Evolutionary conservation across 2,113 vertebrate genomes (phyloP), one percentile per base, ranked within the genome.

Genomic region (Guaruba guarouba): DNA sequence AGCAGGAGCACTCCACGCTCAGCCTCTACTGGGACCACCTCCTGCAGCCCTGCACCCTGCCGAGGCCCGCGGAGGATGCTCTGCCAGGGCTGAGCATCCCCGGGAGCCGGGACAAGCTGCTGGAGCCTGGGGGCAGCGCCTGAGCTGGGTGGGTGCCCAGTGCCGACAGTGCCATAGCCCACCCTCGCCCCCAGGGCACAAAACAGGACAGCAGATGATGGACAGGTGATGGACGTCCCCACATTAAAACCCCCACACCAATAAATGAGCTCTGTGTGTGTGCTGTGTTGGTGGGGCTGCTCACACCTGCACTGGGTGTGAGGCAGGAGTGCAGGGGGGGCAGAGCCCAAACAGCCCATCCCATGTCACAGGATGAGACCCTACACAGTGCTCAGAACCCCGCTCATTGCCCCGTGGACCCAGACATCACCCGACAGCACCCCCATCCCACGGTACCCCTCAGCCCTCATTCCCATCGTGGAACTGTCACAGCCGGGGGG

Each of bases 1-100:
- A 43, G 69, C 97, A 82, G 63, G 90, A 93, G 33, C 97, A 62
- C 48, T 96, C 97, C 22, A 66, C 75, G 0, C 92, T 97, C 41
- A 97, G 95, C 90, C 94, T 97, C 28, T 95, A 61, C 82, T 97
- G 97, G 97, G 97, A 97, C 68, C 95, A 90, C 9, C 88, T 95
- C 39, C 28, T 85, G 59, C 94, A 96, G 48, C 76, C 96, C 27
- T 74, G 90, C 2, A 44, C 33, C 7, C 87, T 92, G 0, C 49
- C 67, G 0, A 93, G 93, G 2, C 18, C 64, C 4, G 2, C 35
- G 4, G 52, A 90, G 61, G 91, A 91, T 4, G 54, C 43, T 4
- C 54, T 84, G n/a, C 13, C 43, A 27, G 66, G 48, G 12, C 64
- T n/a, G 33, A 48, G 81, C 4, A 43, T 52, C 57, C 77, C 70